Base-by-base conservation (phyloP, 92 coral and sea anemone genomes). In the Hydrozoanthus gracilis region DNA sequence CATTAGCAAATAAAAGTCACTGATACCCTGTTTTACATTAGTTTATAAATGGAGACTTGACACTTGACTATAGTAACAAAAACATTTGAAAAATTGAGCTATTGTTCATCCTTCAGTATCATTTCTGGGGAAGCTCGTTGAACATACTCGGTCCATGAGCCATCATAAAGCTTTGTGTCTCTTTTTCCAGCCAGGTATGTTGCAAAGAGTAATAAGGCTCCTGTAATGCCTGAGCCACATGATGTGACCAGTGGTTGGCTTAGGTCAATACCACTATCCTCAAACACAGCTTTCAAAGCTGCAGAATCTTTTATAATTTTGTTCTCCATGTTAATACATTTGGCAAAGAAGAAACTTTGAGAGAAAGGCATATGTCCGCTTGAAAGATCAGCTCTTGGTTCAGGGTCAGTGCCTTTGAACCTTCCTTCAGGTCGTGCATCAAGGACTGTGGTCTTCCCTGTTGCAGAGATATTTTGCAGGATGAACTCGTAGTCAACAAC, bases 91-190 rank as follows among this genome's bases (percentile, higher is more conserved):
- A 27, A 27, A 27, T 27, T 27, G 39, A 27, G 39, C 39, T 80
- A 64, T 7, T 65, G 46, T 47, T 49, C 51, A 62, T 13, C 73
- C 55, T 80, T 80, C 61, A 65, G 20, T 46, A 87, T 93, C 98
- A 97, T 90, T 52, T 97, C 96, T 55, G 92, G 86, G 16, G 96
- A 82, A 60, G 98, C 98, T 27, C 98, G 94, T 73, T 90, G 95
- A 5, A 90, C 95, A 91, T 91, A 96, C 78, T 96, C 99, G 0
- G 93, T 91, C 99, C 99, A 96, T 3, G 99, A 95, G 44, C 99
- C 99, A 89, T 96, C 99, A 55, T 95, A 96, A 51, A 96, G 90
- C 83, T 77, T 92, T 48, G 92, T 92, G 89, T 95, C 97, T 4
- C 84, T 87, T 70, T 91, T 92, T 8, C 95, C 98, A 91, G 94